phyloP scores from a whole-genome alignment of 2,797 vertebrate genomes.

The Linurgus olivaceus region DNA sequence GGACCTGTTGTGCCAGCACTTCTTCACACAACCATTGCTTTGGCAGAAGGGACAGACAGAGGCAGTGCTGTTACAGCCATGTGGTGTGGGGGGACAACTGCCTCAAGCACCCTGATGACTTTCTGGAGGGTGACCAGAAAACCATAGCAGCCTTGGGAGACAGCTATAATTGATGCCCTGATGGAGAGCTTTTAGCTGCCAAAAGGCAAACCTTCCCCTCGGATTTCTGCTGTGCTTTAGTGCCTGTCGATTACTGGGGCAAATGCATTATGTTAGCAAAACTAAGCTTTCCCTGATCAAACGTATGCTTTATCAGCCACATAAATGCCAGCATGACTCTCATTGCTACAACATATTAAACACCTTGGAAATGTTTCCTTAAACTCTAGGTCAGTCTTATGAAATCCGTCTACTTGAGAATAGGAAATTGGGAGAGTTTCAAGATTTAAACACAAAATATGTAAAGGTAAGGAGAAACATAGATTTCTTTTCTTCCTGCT shows the following conservation, averaged over 20 bases:
- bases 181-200: neutral
- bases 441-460: conserved; percentile 91
- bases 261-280: conserved; percentile 43
- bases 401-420: conserved; percentile 95
- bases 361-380: conserved; percentile 71
- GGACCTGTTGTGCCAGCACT: neutral
- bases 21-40: neutral
- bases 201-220: neutral
- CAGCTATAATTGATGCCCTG: neutral
- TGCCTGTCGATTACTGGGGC: conserved; percentile 3
- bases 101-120: neutral
- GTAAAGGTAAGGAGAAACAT: conserved; percentile 87
- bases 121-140: neutral
- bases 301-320: conserved; percentile 66
- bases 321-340: conserved; percentile 69
- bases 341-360: conserved; percentile 76
- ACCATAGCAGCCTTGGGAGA: neutral
- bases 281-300: conserved; percentile 64
- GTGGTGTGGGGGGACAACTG: neutral
- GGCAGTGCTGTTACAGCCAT: neutral
- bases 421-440: conserved; percentile 92
- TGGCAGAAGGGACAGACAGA: neutral
- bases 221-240: conserved; percentile 29
- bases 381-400: conserved; percentile 91
- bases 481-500: conserved; percentile 51